Conservation (phyloP, 2,888 invertebrate species). For the Coenonympha arcania region DNA sequence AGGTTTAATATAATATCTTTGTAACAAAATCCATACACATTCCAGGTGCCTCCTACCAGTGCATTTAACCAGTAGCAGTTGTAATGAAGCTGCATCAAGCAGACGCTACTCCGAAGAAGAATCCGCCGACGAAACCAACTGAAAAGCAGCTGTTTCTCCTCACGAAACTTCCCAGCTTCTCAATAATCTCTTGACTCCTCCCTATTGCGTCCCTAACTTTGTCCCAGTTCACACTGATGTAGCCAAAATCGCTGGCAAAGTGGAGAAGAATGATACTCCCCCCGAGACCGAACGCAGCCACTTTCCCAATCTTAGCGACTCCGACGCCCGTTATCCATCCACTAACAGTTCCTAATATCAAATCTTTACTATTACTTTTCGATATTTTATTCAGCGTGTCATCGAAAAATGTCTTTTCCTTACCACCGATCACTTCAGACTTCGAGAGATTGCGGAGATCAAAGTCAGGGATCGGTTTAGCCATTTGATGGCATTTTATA, state of each 20-base stretch:
- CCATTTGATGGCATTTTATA: constrained; percentile 36
- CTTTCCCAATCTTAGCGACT: constrained; percentile 87
- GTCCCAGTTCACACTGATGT: constrained; percentile 91
- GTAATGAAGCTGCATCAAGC: constrained; percentile 43
- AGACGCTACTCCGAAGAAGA: constrained; percentile 86
- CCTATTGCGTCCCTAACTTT: constrained; percentile 83
- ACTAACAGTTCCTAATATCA: constrained; percentile 48
- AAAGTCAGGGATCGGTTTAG: constrained; percentile 48
- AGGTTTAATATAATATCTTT: no score
- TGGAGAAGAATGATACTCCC: constrained; percentile 89
- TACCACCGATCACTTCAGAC: constrained; percentile 33
- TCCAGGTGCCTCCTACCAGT: no score
- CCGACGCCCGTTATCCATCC: constrained; percentile 82
- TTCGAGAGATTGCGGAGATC: constrained; percentile 38
- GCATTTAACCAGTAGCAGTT: neutral
- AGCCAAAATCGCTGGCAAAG: constrained; percentile 90
- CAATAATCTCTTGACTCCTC: constrained; percentile 81
- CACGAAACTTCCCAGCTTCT: constrained; percentile 77
- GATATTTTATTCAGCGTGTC: constrained; percentile 37
- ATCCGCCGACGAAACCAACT: constrained; percentile 87
- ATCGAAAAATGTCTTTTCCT: constrained; percentile 41
- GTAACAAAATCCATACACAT: no score
- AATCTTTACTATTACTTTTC: constrained; percentile 43
- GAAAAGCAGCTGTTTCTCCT: constrained; percentile 80
- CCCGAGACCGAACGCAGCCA: constrained; percentile 89